A percentile compares a stretch with the other conserved stretches of the same genome.
Conservation (phyloP, 2,888 invertebrate species). For the Priocnemis perturbator region DNA sequence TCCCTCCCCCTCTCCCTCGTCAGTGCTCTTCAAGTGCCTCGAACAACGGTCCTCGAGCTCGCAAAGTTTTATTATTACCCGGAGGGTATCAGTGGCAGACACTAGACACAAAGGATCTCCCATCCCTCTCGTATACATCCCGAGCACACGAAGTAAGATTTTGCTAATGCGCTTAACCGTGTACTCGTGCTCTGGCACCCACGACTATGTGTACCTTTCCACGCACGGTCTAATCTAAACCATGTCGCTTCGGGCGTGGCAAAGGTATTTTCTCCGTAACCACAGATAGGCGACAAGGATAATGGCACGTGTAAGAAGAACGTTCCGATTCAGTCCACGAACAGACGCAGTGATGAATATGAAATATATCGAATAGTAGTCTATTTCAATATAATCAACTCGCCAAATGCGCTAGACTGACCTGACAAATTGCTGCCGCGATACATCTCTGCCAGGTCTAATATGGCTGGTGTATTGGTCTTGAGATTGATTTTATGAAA, state of each 20-base stretch:
- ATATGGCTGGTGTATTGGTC: too few relatives aligned
- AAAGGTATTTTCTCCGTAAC: constrained; percentile 1
- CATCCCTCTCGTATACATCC: constrained; percentile 25
- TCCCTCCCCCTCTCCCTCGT: too few relatives aligned
- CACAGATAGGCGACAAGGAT: neutral
- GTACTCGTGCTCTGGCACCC: constrained; percentile 7
- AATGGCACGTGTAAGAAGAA: neutral
- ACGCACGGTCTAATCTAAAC: constrained; percentile 18
- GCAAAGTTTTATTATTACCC: constrained; percentile 66
- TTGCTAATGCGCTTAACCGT: constrained; percentile 42
- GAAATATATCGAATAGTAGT: too few relatives aligned
- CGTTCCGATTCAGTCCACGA: neutral
- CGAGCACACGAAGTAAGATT: constrained; percentile 29
- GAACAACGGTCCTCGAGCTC: constrained; percentile 52
- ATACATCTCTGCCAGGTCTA: too few relatives aligned
- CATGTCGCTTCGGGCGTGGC: neutral
- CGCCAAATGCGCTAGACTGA: too few relatives aligned
- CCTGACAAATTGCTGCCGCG: too few relatives aligned
- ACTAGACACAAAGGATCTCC: constrained; percentile 39
- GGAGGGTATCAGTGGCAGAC: constrained; percentile 50
- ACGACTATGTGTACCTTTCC: constrained; percentile 2
- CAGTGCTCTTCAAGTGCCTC: constrained; percentile 24
- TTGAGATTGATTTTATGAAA: too few relatives aligned
- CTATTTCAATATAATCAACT: too few relatives aligned
- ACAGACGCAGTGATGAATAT: too few relatives aligned